A percentile compares a stretch with the other conserved stretches of the same genome.
Conservation (phyloP, 2,888 invertebrate species). For the Agrenia bidenticulata region DNA sequence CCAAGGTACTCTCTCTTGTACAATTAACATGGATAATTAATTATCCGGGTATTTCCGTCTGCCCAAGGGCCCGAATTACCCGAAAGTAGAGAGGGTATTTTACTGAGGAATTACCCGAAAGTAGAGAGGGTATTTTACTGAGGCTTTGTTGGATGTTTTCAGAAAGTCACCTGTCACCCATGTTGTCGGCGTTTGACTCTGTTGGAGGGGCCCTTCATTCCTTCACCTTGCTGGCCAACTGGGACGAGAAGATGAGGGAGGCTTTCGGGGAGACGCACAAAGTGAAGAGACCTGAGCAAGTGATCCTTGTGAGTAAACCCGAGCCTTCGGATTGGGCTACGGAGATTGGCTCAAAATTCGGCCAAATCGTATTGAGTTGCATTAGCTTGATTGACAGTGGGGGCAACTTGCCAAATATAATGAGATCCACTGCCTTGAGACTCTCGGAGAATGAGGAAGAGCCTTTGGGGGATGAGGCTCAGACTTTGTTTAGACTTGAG, state of each 20-base stretch:
- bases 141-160: slow-evolving; percentile 4
- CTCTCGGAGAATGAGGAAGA: slow-evolving; percentile 43
- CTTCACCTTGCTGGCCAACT: slow-evolving; percentile 48
- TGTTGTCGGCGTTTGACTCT: slow-evolving; percentile 42
- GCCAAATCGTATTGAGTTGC: slow-evolving; percentile 44
- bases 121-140: too few species aligned
- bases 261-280: slow-evolving; percentile 41
- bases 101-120: too few species aligned
- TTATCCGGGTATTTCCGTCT: too few species aligned
- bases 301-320: slow-evolving; percentile 39
- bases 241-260: slow-evolving; percentile 51
- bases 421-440: slow-evolving; percentile 16
- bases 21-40: too few species aligned
- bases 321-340: slow-evolving; percentile 45
- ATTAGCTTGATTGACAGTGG: slow-evolving; percentile 44
- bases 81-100: too few species aligned
- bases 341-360: slow-evolving; percentile 47
- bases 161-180: slow-evolving; percentile 34
- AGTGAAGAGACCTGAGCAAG: slow-evolving; percentile 52
- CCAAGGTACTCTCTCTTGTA: slow-evolving; percentile 34
- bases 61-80: too few species aligned
- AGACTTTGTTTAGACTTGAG: slow-evolving; percentile 50
- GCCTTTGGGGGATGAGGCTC: slow-evolving; percentile 50
- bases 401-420: neutral
- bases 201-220: slow-evolving; percentile 48